Base-by-base conservation (phyloP, 2,113 vertebrate genomes). In the Pungitius pungitius region DNA sequence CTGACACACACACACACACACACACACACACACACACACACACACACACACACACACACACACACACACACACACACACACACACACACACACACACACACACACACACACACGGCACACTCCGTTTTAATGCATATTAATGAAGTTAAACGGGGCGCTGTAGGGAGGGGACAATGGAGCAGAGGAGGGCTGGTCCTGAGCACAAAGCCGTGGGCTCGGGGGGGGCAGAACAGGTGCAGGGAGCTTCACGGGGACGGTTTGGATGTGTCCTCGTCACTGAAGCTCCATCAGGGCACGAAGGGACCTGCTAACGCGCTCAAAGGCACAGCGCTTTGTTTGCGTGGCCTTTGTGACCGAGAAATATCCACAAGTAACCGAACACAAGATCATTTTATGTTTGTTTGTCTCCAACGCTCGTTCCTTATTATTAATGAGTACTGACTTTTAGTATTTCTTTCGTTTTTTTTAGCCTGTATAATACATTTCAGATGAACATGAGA, bases 101-200 rank as follows among this genome's bases (percentile, higher is more conserved):
- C 62, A 56, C 39, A 66, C 61, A 65, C 75, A 62, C 62, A 74
- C 20, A 17, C 24, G 45, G 61, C 84, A 78, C 78, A 77, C 73
- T 79, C 81, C 6, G 22, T 54, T 89, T 92, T 90, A 89, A 93
- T 91, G 87, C 92, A 93, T 93, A 91, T 90, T 92, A 87, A 93
- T 92, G 91, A 86, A 80, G 80, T 87, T 89, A 90, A 90, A 88
- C 73, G 82, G 80, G 62, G 68, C 37, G 49, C 84, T 85, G 86
- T 77, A 74, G 78, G 55, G 81, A 66, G 75, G 81, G 86, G 80
- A 92, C 86, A 90, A 89, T 91, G 87, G 85, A 70, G 74, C 40
- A 43, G 69, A 66, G 78, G 62, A 66, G 18, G 72, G 55, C 73
- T 75, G 83, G 66, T 74, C 62, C 68, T 33, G 78, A 77, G 84